Percentiles rank a stretch among this genome's conserved stretches.
phyloP scores from a whole-genome alignment of 2,888 invertebrate species.

The Petrophora chlorosata region DNA sequence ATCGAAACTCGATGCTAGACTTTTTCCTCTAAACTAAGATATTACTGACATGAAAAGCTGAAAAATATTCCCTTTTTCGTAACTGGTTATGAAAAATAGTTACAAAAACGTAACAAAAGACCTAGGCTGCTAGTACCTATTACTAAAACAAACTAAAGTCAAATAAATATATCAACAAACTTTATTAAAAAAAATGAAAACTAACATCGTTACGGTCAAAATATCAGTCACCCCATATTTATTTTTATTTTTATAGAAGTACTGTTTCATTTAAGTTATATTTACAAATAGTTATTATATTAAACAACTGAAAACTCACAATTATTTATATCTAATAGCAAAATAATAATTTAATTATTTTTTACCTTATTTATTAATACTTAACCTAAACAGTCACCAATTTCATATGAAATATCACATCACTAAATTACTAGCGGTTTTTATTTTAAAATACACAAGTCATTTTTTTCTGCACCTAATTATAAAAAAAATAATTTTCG shows the following conservation, averaged over 20 bases:
- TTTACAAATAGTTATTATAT: conserved; percentile 5
- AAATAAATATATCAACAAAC: neutral
- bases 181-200: neutral
- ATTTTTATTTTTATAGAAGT: neutral
- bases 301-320: neutral
- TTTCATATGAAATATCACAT: conserved; percentile 17
- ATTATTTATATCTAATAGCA: neutral
- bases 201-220: neutral
- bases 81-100: too few species aligned
- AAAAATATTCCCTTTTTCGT: too few species aligned
- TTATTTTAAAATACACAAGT: too few species aligned
- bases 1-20: too few species aligned
- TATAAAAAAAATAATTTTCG: neutral
- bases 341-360: conserved; percentile 12
- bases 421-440: conserved; percentile 5
- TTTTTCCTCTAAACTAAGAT: too few species aligned
- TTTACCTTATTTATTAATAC: conserved; percentile 5
- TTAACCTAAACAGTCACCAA: conserved; percentile 34
- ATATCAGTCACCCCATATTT: neutral
- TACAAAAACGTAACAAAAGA: too few species aligned
- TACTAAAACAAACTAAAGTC: too few species aligned
- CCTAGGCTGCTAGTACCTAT: too few species aligned
- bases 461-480: too few species aligned
- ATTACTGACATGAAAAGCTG: too few species aligned
- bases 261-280: neutral